Evolutionary conservation across 2,888 invertebrate genomes (phyloP).

Genomic region (Rotaria socialis): DNA sequence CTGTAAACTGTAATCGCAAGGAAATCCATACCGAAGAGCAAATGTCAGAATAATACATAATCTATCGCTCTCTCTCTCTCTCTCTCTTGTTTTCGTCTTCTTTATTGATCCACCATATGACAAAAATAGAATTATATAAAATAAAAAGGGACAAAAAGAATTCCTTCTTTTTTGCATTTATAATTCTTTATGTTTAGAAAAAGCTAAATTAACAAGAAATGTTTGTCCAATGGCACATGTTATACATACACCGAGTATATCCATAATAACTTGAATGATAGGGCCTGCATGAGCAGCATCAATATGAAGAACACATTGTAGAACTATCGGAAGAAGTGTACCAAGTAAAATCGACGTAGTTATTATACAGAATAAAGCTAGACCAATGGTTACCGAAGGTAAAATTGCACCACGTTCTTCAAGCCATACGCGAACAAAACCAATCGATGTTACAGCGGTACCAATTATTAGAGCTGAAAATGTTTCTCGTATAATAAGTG

Average conservation of each 20-base stretch:
- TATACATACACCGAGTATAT: conserved; percentile 9
- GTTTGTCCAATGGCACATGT: conserved; percentile 15
- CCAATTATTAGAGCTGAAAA: not conserved
- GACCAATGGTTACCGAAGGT: not conserved
- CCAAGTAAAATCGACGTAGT: not conserved
- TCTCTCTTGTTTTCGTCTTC: not conserved
- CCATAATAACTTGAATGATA: not conserved
- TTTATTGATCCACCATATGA: no score
- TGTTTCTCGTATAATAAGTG: not conserved
- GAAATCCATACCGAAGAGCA: not conserved
- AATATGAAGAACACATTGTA: not conserved
- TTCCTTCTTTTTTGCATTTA: not conserved
- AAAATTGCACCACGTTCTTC: not conserved
- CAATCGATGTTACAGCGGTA: not conserved
- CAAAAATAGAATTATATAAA: no score
- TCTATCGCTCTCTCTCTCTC: no score
- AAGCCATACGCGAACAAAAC: not conserved
- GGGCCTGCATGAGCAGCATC: conserved; percentile 8
- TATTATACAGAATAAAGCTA: not conserved
- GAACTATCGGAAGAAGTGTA: not conserved
- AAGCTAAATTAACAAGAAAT: not conserved
- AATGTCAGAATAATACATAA: not conserved
- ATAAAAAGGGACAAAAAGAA: no score
- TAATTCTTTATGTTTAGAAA: not conserved
- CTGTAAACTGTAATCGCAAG: not conserved